These are phyloP conservation scores for Leptopilina clavipes DNA, from an alignment of 1,140 invertebrate genomes.

Conservation along the genomic window DNA sequence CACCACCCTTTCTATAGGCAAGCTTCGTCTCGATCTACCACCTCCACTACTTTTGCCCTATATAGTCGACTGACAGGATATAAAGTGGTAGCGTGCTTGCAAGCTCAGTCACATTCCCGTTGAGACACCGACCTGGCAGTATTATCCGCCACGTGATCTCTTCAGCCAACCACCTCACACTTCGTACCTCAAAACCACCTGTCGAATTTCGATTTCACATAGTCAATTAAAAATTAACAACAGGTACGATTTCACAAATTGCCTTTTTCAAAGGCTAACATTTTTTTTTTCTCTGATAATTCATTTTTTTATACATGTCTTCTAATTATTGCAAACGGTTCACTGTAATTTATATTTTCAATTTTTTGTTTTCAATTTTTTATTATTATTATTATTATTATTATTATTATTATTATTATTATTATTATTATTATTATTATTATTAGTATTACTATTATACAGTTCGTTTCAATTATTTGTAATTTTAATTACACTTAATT, in stretches of 20 bases:
- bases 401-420: no score
- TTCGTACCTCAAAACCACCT: constrained; percentile 36
- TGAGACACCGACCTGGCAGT: constrained; percentile 52
- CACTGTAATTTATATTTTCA: no score
- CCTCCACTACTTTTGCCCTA: constrained; percentile 52
- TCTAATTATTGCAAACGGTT: no score
- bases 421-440: no score
- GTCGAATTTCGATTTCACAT: constrained; percentile 16
- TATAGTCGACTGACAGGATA: constrained; percentile 59
- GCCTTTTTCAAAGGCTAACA: not conserved
- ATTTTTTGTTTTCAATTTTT: no score
- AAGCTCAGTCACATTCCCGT: constrained; percentile 67
- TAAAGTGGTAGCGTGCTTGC: constrained; percentile 71
- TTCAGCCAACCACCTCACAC: constrained; percentile 14
- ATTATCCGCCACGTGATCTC: constrained; percentile 35
- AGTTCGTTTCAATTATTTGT: no score
- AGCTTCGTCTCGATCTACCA: constrained; percentile 43
- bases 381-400: no score
- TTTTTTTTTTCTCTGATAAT: not conserved
- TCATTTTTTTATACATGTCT: no score
- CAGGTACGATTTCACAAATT: not conserved
- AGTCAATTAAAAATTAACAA: constrained; percentile 25
- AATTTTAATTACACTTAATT: no score
- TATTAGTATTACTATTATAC: no score
- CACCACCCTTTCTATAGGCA: constrained; percentile 33